Base-by-base conservation (phyloP, 2,797 vertebrate species). In the Etheostoma perlongum region DNA sequence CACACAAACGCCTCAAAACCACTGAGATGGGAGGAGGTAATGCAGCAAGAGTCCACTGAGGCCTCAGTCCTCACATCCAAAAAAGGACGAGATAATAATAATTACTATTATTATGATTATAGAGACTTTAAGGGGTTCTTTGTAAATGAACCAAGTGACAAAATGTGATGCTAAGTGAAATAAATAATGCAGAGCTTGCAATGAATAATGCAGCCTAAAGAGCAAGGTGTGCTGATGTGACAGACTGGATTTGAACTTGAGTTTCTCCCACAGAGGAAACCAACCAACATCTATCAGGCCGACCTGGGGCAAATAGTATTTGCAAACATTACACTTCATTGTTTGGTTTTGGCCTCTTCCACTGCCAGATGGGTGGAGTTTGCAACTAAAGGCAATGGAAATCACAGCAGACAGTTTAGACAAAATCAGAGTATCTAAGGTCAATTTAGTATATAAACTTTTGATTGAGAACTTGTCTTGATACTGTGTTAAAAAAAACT, bases 201-300 rank as follows among this genome's bases (percentile, higher is more conserved):
- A 88, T 91, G 72, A 92, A 91, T 91, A 86, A 92, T 91, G 81
- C 81, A 91, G 59, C 77, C 53, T 30, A 66, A 65, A 88, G 82
- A 87, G 72, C 81, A 82, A 88, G 76, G 85, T 83, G 78, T 85
- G 74, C 72, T 81, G 84, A 84, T 84, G 84, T 76, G 80, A 85
- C 73, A 69, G 76, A 78, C 63, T 61, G 40, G 81, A 88, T 88
- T 66, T 87, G 83, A 91, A 92, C 88, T 87, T 84, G 64, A 82
- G 80, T 85, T 85, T 87, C 74, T 88, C 72, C 76, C 60, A 10
- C 81, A 72, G 83, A 90, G 85, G 83, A 84, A 88, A 86, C 67
- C 83, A 81, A 70, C 67, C 73, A 30, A 30, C 30, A 72, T 86
- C 67, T 85, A 75, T 87, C 86, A 83, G 81, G 44, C 76, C 78